These are phyloP conservation scores for Protonemura montana DNA, from an alignment of 2,888 invertebrate genomes.

Conservation along the genomic window DNA sequence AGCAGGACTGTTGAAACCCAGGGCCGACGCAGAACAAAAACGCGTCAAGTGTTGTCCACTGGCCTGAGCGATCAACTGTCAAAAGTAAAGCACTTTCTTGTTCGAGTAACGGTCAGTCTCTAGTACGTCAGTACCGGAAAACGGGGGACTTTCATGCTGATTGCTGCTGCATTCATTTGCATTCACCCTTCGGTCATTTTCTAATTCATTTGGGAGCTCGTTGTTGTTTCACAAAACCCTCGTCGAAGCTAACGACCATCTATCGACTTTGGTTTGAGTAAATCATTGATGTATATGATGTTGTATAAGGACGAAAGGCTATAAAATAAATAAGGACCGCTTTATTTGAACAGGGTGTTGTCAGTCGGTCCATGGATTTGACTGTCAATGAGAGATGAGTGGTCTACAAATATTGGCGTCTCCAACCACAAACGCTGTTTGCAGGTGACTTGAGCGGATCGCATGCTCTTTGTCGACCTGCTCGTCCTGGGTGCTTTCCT, in stretches of 20 bases:
- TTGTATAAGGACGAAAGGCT: neutral
- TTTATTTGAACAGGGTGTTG: slow-evolving; percentile 25
- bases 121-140: neutral
- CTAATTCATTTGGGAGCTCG: too few relatives aligned
- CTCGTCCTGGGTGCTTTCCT: neutral
- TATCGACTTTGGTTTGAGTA: neutral
- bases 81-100: neutral
- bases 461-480: neutral
- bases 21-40: neutral
- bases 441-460: neutral
- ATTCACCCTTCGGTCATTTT: too few relatives aligned
- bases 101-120: neutral
- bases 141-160: too few relatives aligned
- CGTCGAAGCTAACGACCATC: neutral
- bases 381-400: slow-evolving; percentile 45
- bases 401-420: slow-evolving; percentile 46
- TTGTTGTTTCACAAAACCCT: too few relatives aligned
- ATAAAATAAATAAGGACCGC: neutral
- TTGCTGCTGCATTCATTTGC: too few relatives aligned
- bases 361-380: neutral
- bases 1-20: neutral
- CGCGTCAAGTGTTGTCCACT: neutral
- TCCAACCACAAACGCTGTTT: slow-evolving; percentile 35
- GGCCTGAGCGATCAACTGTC: neutral
- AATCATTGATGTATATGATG: neutral